These are phyloP conservation scores for Lutraria lutraria DNA, from an alignment of 2,888 invertebrate genomes.

Conservation along the genomic window DNA sequence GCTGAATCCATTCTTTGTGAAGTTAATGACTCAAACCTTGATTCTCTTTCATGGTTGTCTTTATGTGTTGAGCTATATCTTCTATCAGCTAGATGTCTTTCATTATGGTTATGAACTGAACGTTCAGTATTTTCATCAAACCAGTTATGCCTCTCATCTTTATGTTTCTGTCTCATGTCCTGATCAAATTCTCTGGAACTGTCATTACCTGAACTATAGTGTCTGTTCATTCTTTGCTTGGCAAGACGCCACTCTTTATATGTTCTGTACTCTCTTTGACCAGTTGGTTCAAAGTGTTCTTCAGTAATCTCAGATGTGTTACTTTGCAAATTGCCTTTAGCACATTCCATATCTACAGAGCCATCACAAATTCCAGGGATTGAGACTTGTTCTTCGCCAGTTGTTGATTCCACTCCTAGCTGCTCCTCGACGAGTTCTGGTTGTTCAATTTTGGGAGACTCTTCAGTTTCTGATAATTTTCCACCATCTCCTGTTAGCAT, in stretches of 20 bases:
- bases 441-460: too few relatives aligned
- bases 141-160: background rate
- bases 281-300: background rate
- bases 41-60: background rate
- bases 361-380: background rate
- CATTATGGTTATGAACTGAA: background rate
- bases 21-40: background rate
- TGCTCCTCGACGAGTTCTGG: background rate
- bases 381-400: background rate
- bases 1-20: slow-evolving; percentile 6
- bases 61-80: background rate
- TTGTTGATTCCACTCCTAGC: background rate
- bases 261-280: slow-evolving; percentile 35
- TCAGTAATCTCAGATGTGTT: background rate
- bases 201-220: background rate
- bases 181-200: background rate
- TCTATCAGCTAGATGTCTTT: background rate
- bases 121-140: background rate
- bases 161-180: background rate
- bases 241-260: slow-evolving; percentile 47
- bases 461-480: background rate
- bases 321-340: background rate
- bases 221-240: slow-evolving; percentile 35
- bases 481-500: background rate
- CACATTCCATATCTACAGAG: background rate